These are phyloP conservation scores for Synanthedon myopaeformis DNA, from an alignment of 2,888 invertebrate genomes.

Conservation along the genomic window DNA sequence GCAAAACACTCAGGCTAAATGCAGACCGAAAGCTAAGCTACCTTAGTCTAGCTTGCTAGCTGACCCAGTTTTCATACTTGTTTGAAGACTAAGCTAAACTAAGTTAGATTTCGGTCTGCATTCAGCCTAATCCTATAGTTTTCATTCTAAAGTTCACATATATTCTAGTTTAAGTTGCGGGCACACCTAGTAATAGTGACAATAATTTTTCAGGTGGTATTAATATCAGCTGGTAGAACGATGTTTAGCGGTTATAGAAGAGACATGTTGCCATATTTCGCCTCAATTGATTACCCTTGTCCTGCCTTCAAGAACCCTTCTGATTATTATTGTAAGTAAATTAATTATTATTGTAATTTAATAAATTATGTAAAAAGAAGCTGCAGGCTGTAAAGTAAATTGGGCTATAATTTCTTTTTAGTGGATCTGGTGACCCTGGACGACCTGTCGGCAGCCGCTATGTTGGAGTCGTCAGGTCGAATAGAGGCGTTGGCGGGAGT, in stretches of 20 bases:
- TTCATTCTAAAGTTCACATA: too few relatives aligned
- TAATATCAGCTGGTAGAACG: conserved; percentile 90
- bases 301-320: conserved; percentile 97
- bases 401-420: conserved; percentile 27
- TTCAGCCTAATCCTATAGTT: too few relatives aligned
- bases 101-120: too few relatives aligned
- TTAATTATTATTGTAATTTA: background rate
- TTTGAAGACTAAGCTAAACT: too few relatives aligned
- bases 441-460: conserved; percentile 92
- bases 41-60: background rate
- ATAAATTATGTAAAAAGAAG: background rate
- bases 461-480: conserved; percentile 93
- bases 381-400: too few relatives aligned
- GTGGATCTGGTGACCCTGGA: conserved; percentile 95
- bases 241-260: conserved; percentile 91
- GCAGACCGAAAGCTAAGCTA: background rate
- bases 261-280: conserved; percentile 94
- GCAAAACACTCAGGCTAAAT: too few relatives aligned
- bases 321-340: conserved; percentile 89
- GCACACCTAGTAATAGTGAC: too few relatives aligned
- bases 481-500: conserved; percentile 91
- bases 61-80: background rate
- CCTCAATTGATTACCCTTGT: conserved; percentile 90
- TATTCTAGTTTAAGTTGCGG: too few relatives aligned
- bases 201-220: conserved; percentile 66